Evolutionary conservation across 2,888 invertebrate species (phyloP).

Genomic region (Xestobium rufovillosum): DNA sequence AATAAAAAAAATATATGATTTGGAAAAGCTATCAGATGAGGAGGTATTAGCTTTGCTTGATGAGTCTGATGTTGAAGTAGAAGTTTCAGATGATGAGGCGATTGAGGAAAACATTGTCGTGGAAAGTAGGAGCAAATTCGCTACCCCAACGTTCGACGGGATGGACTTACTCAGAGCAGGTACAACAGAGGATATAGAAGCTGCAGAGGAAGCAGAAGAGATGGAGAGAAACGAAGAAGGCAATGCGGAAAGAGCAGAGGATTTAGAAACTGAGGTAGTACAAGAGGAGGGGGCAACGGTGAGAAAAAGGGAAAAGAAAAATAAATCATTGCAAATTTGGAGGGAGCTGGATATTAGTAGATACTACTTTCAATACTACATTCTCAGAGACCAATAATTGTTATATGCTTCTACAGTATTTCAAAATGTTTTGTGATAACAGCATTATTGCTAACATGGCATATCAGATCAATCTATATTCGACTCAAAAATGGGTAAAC

Average conservation of each 20-base stretch:
- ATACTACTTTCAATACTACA: constrained; percentile 5
- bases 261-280: constrained; percentile 1
- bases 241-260: neutral
- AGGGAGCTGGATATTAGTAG: constrained; percentile 4
- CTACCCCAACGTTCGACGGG: neutral
- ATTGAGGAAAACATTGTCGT: neutral
- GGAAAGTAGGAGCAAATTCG: neutral
- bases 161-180: constrained; percentile 1
- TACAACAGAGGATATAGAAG: neutral
- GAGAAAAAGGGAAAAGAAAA: constrained; percentile 4
- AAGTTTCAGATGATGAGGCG: constrained; percentile 7
- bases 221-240: neutral
- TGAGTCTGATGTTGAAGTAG: constrained; percentile 7
- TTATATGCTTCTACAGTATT: constrained; percentile 18
- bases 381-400: constrained; percentile 12
- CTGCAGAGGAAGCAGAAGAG: constrained; percentile 1
- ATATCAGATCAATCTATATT: constrained; percentile 24
- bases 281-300: constrained; percentile 1
- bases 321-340: neutral
- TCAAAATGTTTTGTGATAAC: constrained; percentile 20
- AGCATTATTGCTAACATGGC: constrained; percentile 18
- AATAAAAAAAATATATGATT: neutral
- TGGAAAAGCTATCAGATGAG: constrained; percentile 1
- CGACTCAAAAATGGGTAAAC: constrained; percentile 19
- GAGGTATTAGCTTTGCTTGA: constrained; percentile 2